Evolutionary conservation across 2,113 vertebrate genomes (phyloP).

Genomic region (Crocuta crocuta): DNA sequence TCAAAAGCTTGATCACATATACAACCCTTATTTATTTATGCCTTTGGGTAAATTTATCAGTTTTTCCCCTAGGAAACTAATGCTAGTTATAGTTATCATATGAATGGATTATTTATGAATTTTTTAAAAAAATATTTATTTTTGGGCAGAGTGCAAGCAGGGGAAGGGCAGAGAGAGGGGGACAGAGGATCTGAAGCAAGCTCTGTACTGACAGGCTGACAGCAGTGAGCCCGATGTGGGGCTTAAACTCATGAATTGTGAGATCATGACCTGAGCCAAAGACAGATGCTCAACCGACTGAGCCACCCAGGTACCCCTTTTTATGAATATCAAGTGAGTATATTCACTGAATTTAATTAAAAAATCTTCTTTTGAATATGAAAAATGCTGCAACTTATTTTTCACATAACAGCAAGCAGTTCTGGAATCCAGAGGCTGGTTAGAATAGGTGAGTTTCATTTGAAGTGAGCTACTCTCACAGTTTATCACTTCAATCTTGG

Average conservation of each 20-base stretch:
- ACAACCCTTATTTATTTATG: not conserved
- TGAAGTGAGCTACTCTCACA: not conserved
- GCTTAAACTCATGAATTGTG: too few species aligned
- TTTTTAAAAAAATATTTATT: too few species aligned
- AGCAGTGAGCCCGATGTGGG: too few species aligned
- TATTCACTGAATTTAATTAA: not conserved
- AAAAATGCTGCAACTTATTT: not conserved
- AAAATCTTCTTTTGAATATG: not conserved
- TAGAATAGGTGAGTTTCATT: not conserved
- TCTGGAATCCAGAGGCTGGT: not conserved
- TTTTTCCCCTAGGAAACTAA: not conserved
- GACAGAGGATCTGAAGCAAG: too few species aligned
- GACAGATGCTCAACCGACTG: too few species aligned
- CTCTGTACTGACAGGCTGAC: too few species aligned
- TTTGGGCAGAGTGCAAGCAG: too few species aligned
- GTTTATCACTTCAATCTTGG: not conserved
- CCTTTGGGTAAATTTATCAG: not conserved
- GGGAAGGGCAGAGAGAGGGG: too few species aligned
- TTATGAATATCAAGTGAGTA: not conserved
- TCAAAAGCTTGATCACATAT: not conserved
- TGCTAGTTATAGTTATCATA: not conserved
- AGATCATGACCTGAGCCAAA: too few species aligned
- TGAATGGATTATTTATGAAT: not conserved
- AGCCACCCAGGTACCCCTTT: not conserved
- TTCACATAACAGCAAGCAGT: not conserved